These are phyloP conservation scores for Diorhabda carinulata DNA, from an alignment of 1,140 invertebrate species.

Conservation along the genomic window DNA sequence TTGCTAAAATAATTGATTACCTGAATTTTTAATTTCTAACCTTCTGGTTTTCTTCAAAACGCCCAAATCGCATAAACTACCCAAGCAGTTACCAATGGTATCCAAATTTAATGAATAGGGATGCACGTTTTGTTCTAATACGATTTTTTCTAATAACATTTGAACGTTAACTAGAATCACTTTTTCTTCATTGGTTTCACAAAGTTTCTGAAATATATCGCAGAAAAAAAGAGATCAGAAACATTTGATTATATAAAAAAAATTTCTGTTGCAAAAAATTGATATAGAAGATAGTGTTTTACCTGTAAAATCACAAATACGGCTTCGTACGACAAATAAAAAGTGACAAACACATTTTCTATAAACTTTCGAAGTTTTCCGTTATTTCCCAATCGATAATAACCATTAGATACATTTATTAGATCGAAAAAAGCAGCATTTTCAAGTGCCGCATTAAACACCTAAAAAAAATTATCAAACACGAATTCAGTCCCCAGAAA, in stretches of 20 bases:
- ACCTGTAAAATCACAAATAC: conserved; percentile 46
- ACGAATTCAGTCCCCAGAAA: too few relatives aligned
- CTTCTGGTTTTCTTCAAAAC: conserved; percentile 42
- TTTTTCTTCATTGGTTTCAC: conserved; percentile 47
- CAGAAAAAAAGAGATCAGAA: background rate
- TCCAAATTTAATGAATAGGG: conserved; percentile 61
- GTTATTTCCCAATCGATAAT: conserved; percentile 43
- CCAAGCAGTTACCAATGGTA: conserved; percentile 49
- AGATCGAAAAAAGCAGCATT: conserved; percentile 34
- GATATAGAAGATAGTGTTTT: conserved; percentile 11
- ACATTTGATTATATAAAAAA: background rate
- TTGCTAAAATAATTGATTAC: too few relatives aligned
- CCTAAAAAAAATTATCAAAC: conserved; percentile 44
- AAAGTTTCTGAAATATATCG: conserved; percentile 36
- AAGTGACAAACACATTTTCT: conserved; percentile 51
- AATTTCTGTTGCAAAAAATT: background rate
- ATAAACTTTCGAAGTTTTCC: conserved; percentile 47
- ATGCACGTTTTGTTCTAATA: conserved; percentile 48
- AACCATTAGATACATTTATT: conserved; percentile 22
- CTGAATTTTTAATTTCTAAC: conserved; percentile 40
- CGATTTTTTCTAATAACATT: conserved; percentile 49
- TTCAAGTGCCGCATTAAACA: conserved; percentile 48
- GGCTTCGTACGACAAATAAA: conserved; percentile 48
- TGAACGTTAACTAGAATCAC: conserved; percentile 50
- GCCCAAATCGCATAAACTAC: conserved; percentile 41